A percentile compares a stretch with the other conserved stretches of the same genome.
Evolutionary conservation across 1,140 invertebrate genomes (phyloP).

Genomic region (Papilio aristodemus): DNA sequence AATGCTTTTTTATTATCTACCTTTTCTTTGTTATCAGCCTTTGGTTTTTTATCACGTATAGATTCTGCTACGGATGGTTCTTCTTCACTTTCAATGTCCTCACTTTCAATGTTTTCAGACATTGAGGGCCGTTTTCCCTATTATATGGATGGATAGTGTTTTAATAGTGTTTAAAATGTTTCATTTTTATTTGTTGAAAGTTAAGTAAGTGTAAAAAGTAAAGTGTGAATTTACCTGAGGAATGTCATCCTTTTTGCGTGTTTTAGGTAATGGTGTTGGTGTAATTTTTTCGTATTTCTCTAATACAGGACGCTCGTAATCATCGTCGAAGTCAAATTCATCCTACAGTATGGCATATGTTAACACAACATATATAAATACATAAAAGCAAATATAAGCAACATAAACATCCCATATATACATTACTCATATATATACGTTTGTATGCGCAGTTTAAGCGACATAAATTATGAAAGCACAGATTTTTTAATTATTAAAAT

Average conservation of each 20-base stretch:
- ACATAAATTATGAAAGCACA: conserved; percentile 15
- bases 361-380: conserved; percentile 67
- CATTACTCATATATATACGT: neutral
- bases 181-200: neutral
- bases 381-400: conserved; percentile 10
- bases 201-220: conserved; percentile 41
- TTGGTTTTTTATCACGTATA: conserved; percentile 68
- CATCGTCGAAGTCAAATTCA: conserved; percentile 79
- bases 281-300: conserved; percentile 82
- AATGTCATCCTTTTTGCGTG: conserved; percentile 68
- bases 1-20: conserved; percentile 37
- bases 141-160: conserved; percentile 1
- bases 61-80: conserved; percentile 61
- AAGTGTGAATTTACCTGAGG: conserved; percentile 61
- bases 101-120: conserved; percentile 67
- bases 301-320: conserved; percentile 82
- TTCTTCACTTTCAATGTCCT: conserved; percentile 67
- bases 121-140: conserved; percentile 71
- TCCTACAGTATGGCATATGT: conserved; percentile 76
- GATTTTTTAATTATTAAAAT: neutral
- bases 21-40: conserved; percentile 68
- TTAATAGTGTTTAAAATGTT: too few relatives aligned
- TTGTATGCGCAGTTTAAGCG: neutral
- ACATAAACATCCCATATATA: conserved; percentile 6
- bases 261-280: conserved; percentile 75